Evolutionary conservation across 1,140 invertebrate species (phyloP).

Genomic region (Cydia pomonella): DNA sequence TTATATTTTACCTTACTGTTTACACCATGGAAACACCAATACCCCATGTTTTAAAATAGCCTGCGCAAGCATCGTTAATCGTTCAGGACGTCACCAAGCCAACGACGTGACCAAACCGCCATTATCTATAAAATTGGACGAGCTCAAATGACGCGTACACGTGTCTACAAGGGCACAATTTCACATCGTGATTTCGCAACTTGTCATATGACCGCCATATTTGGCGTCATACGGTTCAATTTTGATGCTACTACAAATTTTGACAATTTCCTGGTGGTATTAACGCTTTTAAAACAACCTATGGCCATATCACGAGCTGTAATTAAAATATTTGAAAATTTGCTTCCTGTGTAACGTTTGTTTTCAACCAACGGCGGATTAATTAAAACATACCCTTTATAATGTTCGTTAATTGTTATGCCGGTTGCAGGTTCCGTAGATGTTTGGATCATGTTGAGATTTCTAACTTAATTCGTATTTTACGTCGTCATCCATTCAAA

Average conservation of each 20-base stretch:
- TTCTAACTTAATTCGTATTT: neutral
- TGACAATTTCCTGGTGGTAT: neutral
- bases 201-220: neutral
- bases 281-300: neutral
- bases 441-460: neutral
- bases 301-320: neutral
- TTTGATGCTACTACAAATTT: neutral
- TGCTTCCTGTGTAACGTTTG: neutral
- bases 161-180: constrained; percentile 8
- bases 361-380: neutral
- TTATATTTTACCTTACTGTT: no score
- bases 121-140: constrained; percentile 22
- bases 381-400: constrained; percentile 21
- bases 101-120: neutral
- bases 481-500: neutral
- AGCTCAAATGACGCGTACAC: constrained; percentile 11
- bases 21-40: no score
- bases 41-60: no score
- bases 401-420: neutral
- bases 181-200: neutral
- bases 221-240: neutral
- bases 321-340: neutral
- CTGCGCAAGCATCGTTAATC: no score
- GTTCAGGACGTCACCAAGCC: constrained; percentile 9
- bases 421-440: neutral